Base-by-base conservation (phyloP, 2,888 invertebrate genomes). In the Lasioglossum malachurum region DNA sequence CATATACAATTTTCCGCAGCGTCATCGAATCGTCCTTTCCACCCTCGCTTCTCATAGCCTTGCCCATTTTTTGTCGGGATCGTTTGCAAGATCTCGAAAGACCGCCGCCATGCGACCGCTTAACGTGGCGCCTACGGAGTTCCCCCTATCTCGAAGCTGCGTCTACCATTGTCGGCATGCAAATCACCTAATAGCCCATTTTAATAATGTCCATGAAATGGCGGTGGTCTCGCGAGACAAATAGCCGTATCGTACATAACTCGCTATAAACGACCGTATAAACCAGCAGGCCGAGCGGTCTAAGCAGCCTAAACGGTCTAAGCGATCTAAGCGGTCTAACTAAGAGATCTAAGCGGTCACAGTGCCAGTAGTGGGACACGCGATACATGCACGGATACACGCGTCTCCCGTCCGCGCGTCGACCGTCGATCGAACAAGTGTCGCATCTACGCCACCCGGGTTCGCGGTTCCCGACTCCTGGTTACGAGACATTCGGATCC, bases 141-240 rank as follows among this genome's bases (percentile, higher is more conserved):
- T 75, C 71, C 82, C 69, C 71, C 41, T 84, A 85, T 86, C 82
- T n/a, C 78, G 69, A 77, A 84, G 82, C 88, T 87, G 69, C 92
- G 91, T 78, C 86, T 84, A 49, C 73, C 78, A 84, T 87, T 80
- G 91, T 84, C 92, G 90, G 88, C 90, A 91, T 91, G 91, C 91
- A 91, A 91, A 91, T 91, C 84, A 41, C 73, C 84, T 78, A 84
- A 90, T 91, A 91, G 84, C 72, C 71, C 86, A 87, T 91, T 91
- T 87, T 88, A 90, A 91, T 91, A 91, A 91, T 91, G 76, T 23
- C 60, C 73, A 75, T 73, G 69, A 81, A 80, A 84, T 38, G 77
- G 83, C 75, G 80, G 64, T 46, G 72, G 16, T 53, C 74, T 53
- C 81, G 79, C 67, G 80, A 84, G 78, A 89, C 89, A 87, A 91